These are phyloP conservation scores for Phrynocephalus vlangalii DNA, from an alignment of 2,797 vertebrate genomes.

Conservation along the genomic window DNA sequence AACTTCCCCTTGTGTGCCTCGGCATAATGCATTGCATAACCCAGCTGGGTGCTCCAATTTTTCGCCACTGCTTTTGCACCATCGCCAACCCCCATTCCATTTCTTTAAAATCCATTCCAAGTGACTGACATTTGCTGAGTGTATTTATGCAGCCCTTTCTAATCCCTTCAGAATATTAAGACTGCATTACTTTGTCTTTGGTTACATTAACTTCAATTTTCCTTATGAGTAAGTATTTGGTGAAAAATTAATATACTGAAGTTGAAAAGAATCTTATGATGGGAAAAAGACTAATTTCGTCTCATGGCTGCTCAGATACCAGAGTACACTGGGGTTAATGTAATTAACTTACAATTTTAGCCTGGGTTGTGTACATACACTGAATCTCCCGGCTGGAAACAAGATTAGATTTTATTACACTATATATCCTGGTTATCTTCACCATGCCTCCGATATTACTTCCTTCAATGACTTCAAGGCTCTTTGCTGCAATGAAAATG, in stretches of 20 bases:
- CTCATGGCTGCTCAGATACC: constrained; percentile 79
- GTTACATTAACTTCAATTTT: constrained; percentile 84
- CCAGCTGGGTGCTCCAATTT: constrained; percentile 51
- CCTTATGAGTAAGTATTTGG: constrained; percentile 84
- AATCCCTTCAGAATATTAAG: constrained; percentile 84
- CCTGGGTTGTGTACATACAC: constrained; percentile 83
- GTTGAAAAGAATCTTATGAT: constrained; percentile 82
- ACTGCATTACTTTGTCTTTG: constrained; percentile 80
- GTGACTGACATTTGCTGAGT: constrained; percentile 80
- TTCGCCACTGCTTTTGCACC: constrained; percentile 41
- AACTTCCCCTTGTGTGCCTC: constrained; percentile 64
- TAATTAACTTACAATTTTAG: constrained; percentile 83
- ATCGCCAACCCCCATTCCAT: constrained; percentile 30
- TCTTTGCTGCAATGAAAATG: constrained; percentile 77
- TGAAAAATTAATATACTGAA: constrained; percentile 85
- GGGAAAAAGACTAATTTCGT: constrained; percentile 82
- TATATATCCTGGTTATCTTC: constrained; percentile 83
- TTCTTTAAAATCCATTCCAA: constrained; percentile 75
- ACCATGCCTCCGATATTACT: constrained; percentile 79
- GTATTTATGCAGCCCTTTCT: constrained; percentile 73
- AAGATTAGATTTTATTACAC: constrained; percentile 85
- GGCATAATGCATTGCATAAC: constrained; percentile 41
- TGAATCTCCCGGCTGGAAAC: constrained; percentile 82
- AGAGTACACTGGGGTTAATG: constrained; percentile 80
- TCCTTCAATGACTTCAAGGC: constrained; percentile 80